phyloP scores from a whole-genome alignment of 2,113 vertebrate species.

The Pteruthius melanotis region DNA sequence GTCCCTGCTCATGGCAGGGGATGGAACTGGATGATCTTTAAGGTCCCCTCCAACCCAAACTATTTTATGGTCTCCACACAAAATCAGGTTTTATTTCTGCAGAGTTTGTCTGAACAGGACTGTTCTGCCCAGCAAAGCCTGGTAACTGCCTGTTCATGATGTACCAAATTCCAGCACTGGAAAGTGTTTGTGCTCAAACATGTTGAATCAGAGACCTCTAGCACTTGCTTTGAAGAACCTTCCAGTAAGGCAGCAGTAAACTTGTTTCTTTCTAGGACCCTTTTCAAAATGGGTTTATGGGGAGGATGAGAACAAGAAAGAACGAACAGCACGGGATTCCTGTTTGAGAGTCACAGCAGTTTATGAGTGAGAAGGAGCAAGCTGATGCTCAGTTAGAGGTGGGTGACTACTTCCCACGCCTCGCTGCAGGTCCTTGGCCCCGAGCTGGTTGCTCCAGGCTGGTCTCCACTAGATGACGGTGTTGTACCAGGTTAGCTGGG shows the following conservation, averaged over 20 bases:
- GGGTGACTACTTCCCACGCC: fast-evolving
- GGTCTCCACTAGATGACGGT: conserved; percentile 27
- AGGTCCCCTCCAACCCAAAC: not conserved
- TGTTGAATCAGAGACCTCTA: not conserved
- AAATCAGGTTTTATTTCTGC: not conserved
- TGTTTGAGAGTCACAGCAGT: not conserved
- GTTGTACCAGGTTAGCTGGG: not conserved
- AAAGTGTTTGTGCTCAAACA: not conserved
- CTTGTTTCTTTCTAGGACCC: not conserved
- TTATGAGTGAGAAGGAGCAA: not conserved
- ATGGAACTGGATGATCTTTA: not conserved
- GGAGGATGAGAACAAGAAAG: not conserved
- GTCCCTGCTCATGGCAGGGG: not conserved
- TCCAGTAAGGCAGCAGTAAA: not conserved
- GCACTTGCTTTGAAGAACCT: not conserved
- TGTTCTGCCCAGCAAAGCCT: not conserved
- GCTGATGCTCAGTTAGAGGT: not conserved
- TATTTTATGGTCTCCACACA: not conserved
- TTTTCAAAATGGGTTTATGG: not conserved
- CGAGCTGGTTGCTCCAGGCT: fast-evolving
- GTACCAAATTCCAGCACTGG: not conserved
- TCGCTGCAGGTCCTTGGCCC: fast-evolving
- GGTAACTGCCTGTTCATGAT: not conserved
- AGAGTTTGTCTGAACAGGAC: not conserved
- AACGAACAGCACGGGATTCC: not conserved